Conservation (phyloP, 2,888 invertebrate species). For the Dynastes hyllus region DNA sequence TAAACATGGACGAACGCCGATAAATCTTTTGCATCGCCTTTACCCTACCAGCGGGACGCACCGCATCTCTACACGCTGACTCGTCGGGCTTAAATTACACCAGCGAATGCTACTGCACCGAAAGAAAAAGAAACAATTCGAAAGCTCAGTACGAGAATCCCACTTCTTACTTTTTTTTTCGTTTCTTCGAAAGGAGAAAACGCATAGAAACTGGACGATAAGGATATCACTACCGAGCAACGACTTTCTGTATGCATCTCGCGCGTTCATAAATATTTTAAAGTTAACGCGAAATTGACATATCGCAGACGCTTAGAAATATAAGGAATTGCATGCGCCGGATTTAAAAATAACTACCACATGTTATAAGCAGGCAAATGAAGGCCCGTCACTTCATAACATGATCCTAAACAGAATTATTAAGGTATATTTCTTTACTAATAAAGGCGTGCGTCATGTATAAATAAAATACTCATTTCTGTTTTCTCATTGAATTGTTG, state of each 20-base stretch:
- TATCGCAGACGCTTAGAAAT: slow-evolving; percentile 52
- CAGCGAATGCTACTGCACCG: slow-evolving; percentile 4
- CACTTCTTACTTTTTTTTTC: not conserved
- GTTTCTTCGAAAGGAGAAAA: not conserved
- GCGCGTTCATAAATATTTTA: slow-evolving; percentile 46
- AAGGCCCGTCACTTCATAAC: slow-evolving; percentile 11
- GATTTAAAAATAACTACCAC: slow-evolving; percentile 38
- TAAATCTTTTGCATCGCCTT: slow-evolving; percentile 36
- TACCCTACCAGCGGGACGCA: slow-evolving; percentile 1
- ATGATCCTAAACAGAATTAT: too few species aligned
- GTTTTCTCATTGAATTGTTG: too few species aligned
- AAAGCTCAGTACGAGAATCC: slow-evolving; percentile 51
- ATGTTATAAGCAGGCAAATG: slow-evolving; percentile 25
- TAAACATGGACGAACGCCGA: slow-evolving; percentile 27
- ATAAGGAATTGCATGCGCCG: slow-evolving; percentile 51
- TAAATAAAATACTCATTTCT: too few species aligned
- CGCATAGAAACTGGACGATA: slow-evolving; percentile 3
- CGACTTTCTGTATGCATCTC: slow-evolving; percentile 34
- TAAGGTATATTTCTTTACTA: not conserved
- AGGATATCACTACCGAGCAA: slow-evolving; percentile 41
- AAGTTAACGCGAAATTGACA: slow-evolving; percentile 49
- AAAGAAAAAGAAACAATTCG: slow-evolving; percentile 37
- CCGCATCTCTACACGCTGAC: slow-evolving; percentile 9
- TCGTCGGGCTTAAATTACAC: slow-evolving; percentile 29
- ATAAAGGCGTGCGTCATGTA: too few species aligned